These are phyloP conservation scores for Pentamera pediparva DNA, from an alignment of 53 echinoderm and acorn worm species.

Conservation along the genomic window DNA sequence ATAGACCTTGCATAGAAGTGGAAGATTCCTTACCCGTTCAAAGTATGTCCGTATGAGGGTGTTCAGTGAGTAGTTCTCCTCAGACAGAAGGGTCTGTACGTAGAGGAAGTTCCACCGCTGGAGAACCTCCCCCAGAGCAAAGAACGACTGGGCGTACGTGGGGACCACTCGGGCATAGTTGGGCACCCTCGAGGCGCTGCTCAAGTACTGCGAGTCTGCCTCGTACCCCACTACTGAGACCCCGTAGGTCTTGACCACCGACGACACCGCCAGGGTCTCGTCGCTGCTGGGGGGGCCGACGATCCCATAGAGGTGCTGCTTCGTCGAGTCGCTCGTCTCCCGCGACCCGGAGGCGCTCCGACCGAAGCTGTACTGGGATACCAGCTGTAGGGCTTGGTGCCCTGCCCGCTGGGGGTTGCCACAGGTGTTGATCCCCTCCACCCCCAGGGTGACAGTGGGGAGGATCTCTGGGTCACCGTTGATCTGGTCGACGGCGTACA, in stretches of 20 bases:
- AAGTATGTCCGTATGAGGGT: constrained; percentile 11
- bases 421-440: constrained; percentile 76
- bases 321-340: neutral
- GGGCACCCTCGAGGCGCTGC: constrained; percentile 43
- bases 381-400: constrained; percentile 50
- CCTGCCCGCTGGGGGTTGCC: constrained; percentile 44
- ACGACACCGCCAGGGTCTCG: constrained; percentile 34
- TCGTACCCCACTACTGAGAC: constrained; percentile 63
- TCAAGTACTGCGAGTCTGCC: constrained; percentile 41
- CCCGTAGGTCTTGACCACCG: constrained; percentile 47
- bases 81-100: constrained; percentile 46
- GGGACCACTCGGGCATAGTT: constrained; percentile 64
- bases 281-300: constrained; percentile 67
- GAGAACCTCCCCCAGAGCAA: constrained; percentile 39
- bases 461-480: constrained; percentile 48
- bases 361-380: constrained; percentile 53
- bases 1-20: too few relatives aligned
- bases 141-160: constrained; percentile 28
- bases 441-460: constrained; percentile 53
- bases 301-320: constrained; percentile 66
- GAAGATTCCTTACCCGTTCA: neutral
- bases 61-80: neutral
- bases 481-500: constrained; percentile 66
- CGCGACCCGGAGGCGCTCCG: constrained; percentile 64
- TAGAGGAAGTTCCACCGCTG: constrained; percentile 45